Base-by-base conservation (phyloP, 2,797 vertebrate species). In the Anniella stebbinsi region DNA sequence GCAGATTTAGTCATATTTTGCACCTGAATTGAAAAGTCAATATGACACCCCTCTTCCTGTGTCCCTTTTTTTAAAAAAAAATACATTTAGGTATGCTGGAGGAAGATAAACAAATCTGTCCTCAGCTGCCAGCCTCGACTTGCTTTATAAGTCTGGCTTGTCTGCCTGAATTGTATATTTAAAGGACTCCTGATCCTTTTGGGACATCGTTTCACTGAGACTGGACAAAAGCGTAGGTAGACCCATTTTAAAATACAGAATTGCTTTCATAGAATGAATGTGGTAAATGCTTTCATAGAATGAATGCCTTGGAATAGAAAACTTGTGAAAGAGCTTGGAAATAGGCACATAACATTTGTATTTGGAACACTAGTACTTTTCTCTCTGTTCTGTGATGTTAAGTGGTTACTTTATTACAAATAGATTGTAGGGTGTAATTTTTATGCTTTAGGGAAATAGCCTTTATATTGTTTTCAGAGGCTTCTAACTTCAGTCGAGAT, bases 301-400 rank as follows among this genome's bases (percentile, higher is more conserved):
- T 69, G 2, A 83, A 92, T 60, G 15, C 86, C 36, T 78, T 70
- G 11, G 48, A 23, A 75, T 80, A 81, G 80, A 93, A 83, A 2
- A 7, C 18, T 93, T 67, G 48, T 1, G 51, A 87, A 75, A 0
- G 36, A 67, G 15, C 15, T 0, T 84, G 9, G 76, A 83, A 92
- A 67, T 18, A 70, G 18, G 18, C 60, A n/a, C 88, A 18, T 89
- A 83, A 93, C 93, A 75, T 54, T 92, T 95, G 94, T 93, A 51
- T 94, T 94, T 94, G 33, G 91, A 92, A 66, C 45, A 48, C 0
- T 15, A n/a, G 4, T 73, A 57, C 87, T 87, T 80, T 57, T 82
- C 81, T 81, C 67, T 4, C 1, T 85, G 25, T 69, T 80, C 90
- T 93, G 94, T 93, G 3, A 89, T 94, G 80, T 80, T 85, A 86